Evolutionary conservation across 1,140 invertebrate species (phyloP).

Genomic region (Drosophila asahinai): DNA sequence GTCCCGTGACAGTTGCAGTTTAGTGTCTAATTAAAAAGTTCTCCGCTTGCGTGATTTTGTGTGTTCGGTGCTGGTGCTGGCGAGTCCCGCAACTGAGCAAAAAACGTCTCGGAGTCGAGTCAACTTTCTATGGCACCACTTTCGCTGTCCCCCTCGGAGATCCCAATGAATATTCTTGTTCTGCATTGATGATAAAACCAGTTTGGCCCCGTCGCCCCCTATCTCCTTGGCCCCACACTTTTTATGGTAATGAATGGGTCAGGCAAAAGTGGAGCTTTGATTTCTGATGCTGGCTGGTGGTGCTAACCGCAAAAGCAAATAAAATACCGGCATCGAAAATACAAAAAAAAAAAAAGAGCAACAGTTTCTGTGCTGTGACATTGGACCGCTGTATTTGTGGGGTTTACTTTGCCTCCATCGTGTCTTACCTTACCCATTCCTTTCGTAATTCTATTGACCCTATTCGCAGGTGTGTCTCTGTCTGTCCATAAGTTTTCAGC

Average conservation of each 20-base stretch:
- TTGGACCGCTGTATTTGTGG: constrained; percentile 44
- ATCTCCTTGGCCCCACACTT: constrained; percentile 12
- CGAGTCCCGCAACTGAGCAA: constrained; percentile 23
- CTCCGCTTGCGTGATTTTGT: constrained; percentile 20
- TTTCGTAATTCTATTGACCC: constrained; percentile 59
- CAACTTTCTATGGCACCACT: constrained; percentile 81
- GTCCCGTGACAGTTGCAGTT: constrained; percentile 58
- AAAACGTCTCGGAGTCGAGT: constrained; percentile 31
- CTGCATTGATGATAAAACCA: constrained; percentile 60
- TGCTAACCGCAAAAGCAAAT: constrained; percentile 72
- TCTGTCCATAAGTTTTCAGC: constrained; percentile 29
- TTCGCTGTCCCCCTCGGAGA: constrained; percentile 60
- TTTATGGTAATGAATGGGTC: constrained; percentile 57
- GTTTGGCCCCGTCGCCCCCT: constrained; percentile 11
- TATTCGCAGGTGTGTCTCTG: constrained; percentile 59
- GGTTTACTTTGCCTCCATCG: constrained; percentile 18
- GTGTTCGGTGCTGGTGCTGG: background rate
- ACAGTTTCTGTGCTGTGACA: constrained; percentile 57
- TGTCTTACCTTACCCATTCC: constrained; percentile 36
- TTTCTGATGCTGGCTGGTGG: constrained; percentile 25
- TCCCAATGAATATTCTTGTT: constrained; percentile 73
- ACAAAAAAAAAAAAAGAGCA: constrained; percentile 7
- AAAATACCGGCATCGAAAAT: constrained; percentile 32
- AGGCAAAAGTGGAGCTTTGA: constrained; percentile 48
- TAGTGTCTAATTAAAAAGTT: constrained; percentile 75